Conservation (phyloP, 2,888 invertebrate species). For the Phorcus lineatus region DNA sequence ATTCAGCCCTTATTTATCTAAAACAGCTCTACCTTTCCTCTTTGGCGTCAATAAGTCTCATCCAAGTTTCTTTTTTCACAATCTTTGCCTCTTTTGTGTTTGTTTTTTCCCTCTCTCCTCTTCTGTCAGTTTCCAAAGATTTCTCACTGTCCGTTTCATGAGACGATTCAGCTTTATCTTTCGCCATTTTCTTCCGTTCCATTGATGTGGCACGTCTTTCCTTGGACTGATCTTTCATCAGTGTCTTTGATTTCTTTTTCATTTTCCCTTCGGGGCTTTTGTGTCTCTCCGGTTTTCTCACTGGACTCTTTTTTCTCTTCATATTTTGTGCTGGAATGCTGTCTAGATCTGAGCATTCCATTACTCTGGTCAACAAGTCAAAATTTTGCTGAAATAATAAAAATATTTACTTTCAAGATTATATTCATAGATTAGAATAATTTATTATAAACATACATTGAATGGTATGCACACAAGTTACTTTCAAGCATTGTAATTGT, state of each 20-base stretch:
- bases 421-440: too few relatives aligned
- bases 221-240: background rate
- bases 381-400: constrained; percentile 54
- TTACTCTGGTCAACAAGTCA: constrained; percentile 58
- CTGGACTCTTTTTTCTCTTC: constrained; percentile 2
- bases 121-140: background rate
- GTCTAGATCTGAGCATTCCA: constrained; percentile 54
- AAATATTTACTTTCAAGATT: too few relatives aligned
- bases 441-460: background rate
- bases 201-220: background rate
- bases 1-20: too few relatives aligned
- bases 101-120: background rate
- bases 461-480: background rate
- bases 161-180: background rate
- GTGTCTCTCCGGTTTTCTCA: background rate
- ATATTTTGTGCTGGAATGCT: background rate
- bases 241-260: background rate
- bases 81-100: background rate
- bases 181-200: background rate
- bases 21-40: constrained; percentile 26
- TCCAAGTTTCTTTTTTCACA: background rate
- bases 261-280: background rate
- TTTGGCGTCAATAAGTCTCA: constrained; percentile 25
- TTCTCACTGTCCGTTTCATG: background rate
- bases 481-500: too few relatives aligned